Evolutionary conservation across 2,888 invertebrate genomes (phyloP).

Genomic region (Limnephilus marmoratus): DNA sequence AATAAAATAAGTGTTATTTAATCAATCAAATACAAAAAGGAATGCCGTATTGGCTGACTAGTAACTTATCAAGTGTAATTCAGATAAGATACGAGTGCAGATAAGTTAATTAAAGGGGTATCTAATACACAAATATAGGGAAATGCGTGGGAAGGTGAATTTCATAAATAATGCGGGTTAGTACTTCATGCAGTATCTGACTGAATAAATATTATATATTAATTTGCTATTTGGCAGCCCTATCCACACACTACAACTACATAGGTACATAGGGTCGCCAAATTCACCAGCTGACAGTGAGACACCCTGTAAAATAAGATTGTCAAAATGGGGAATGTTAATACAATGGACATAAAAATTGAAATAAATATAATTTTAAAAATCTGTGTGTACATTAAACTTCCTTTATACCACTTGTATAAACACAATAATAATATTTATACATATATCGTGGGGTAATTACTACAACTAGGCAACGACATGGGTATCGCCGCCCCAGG

Average conservation of each 20-base stretch:
- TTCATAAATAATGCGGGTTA: not conserved
- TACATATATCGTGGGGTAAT: not conserved
- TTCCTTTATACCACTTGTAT: not conserved
- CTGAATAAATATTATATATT: not conserved
- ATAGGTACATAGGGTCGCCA: not conserved
- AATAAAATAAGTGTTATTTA: not conserved
- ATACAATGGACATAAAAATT: not conserved
- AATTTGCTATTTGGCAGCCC: not conserved
- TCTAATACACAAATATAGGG: not conserved
- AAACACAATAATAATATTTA: not conserved
- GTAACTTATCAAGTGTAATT: not conserved
- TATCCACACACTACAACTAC: not conserved
- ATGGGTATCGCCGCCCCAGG: too few species aligned
- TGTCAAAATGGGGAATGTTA: not conserved
- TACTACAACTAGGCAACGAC: too few species aligned
- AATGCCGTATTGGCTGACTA: not conserved
- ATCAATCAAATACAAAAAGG: not conserved
- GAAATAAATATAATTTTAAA: not conserved
- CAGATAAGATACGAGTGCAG: not conserved
- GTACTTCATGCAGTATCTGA: not conserved
- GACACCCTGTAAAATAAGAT: constrained; percentile 2
- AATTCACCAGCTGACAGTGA: not conserved
- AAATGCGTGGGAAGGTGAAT: not conserved
- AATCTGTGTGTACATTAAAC: not conserved
- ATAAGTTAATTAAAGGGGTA: not conserved